phyloP scores from a whole-genome alignment of 2,113 vertebrate genomes.

The Camelus dromedarius region DNA sequence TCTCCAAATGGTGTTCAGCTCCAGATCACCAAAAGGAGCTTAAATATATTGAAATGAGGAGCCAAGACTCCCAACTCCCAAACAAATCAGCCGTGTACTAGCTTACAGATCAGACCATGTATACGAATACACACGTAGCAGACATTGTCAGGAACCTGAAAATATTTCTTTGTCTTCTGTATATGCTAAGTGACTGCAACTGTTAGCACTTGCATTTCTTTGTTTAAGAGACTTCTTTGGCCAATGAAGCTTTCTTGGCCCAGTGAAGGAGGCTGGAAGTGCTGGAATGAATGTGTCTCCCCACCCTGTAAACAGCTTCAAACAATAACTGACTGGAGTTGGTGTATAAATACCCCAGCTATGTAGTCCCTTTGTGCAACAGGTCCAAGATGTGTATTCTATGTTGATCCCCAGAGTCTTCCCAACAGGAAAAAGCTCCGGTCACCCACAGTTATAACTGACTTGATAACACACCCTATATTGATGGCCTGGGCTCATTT shows the following conservation, averaged over 20 bases:
- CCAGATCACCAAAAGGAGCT: background rate
- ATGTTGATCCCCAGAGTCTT: background rate
- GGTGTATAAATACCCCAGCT: background rate
- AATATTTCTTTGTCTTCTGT: background rate
- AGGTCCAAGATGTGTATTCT: background rate
- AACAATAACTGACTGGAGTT: background rate
- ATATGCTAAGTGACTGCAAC: background rate
- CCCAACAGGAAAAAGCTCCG: background rate
- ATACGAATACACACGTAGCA: no score
- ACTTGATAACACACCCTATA: background rate
- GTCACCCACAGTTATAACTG: background rate
- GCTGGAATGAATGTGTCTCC: background rate
- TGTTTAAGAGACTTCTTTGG: background rate
- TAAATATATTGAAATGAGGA: background rate
- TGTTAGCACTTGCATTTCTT: background rate
- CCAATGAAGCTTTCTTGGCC: background rate
- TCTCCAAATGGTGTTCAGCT: background rate
- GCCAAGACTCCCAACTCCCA: background rate
- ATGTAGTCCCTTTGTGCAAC: accelerated
- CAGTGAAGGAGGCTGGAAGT: background rate
- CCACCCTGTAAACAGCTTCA: background rate
- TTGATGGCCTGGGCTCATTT: background rate
- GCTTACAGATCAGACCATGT: background rate
- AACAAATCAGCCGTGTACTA: background rate
- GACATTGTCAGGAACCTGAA: background rate